Conservation (phyloP, 2,113 vertebrate species). For the Chlorodrepanis virens region DNA sequence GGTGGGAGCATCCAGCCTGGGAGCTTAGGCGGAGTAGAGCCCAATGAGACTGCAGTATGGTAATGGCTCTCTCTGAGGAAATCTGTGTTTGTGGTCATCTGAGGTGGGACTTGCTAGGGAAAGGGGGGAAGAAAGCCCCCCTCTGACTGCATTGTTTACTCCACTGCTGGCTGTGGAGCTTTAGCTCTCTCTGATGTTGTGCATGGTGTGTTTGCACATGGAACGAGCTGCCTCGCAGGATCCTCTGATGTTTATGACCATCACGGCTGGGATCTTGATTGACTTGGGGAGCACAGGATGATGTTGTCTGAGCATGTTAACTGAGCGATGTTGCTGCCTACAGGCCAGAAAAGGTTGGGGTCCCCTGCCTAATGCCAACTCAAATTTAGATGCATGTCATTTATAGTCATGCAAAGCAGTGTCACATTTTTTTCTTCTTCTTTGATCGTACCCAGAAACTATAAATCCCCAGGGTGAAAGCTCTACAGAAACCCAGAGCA, state of each 20-base stretch:
- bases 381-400: conserved; percentile 14
- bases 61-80: neutral
- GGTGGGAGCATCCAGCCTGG: neutral
- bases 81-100: neutral
- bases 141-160: neutral
- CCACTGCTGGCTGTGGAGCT: neutral
- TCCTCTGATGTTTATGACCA: conserved; percentile 59
- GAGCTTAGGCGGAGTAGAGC: neutral
- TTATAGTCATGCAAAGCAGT: conserved; percentile 4
- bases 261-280: conserved; percentile 37
- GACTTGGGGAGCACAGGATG: neutral
- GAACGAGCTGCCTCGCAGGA: conserved; percentile 39
- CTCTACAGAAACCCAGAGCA: neutral
- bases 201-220: conserved; percentile 43
- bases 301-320: conserved; percentile 5
- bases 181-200: neutral
- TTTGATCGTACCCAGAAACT: conserved; percentile 36
- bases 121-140: neutral
- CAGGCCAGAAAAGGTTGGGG: neutral
- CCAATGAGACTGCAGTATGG: neutral
- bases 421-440: neutral
- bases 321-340: neutral
- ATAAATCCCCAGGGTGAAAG: conserved; percentile 27
- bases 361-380: conserved; percentile 37
- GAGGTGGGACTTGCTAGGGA: neutral